Base-by-base conservation (phyloP, 1,140 invertebrate genomes). In the Brachionus asplanchnoidis region DNA sequence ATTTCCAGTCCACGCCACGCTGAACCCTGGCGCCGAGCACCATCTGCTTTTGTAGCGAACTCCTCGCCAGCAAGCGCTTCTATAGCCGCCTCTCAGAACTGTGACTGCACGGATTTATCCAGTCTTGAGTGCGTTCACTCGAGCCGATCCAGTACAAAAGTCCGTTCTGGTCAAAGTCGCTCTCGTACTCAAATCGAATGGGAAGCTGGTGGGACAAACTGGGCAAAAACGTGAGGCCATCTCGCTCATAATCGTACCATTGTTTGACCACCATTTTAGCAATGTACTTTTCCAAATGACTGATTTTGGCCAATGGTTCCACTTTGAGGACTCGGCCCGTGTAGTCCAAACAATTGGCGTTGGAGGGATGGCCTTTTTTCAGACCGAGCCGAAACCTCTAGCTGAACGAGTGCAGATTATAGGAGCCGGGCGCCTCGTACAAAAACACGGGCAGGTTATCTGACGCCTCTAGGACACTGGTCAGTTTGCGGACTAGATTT, bases 151-250 rank as follows among this genome's bases (percentile, higher is more conserved):
- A 99, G 88, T 97, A 98, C 7, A 99, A 91, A 2, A 99, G 88
- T 9, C 97, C 97, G 89, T 97, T 96, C 87, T 99, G 95, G 91
- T 99, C 97, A 89, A 99, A 99, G 89, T 99, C 97, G 86, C 94
- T 93, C 87, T 94, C 93, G 89, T 97, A 94, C 85, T 92, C 92
- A 87, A 96, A 96, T 65, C 56, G 2, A 89, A 90, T 44, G 94
- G 86, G 86, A 88, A 86, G 86, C 88, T 88, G 11, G 85, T 80
- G 12, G 86, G 87, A n/a, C 7, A 99, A 90, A 88, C 94, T 94
- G 86, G 95, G 95, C 4, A 98, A 93, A 91, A 96, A 99, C 50
- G 93, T 93, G 88, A 95, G 97, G 0, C 95, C 94, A 0, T 92
- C 91, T 28, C 97, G 91, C 68, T 98, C 95, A 91, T 95, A 94